Conservation (phyloP, 2,888 invertebrate genomes). For the Limnephilus marmoratus region DNA sequence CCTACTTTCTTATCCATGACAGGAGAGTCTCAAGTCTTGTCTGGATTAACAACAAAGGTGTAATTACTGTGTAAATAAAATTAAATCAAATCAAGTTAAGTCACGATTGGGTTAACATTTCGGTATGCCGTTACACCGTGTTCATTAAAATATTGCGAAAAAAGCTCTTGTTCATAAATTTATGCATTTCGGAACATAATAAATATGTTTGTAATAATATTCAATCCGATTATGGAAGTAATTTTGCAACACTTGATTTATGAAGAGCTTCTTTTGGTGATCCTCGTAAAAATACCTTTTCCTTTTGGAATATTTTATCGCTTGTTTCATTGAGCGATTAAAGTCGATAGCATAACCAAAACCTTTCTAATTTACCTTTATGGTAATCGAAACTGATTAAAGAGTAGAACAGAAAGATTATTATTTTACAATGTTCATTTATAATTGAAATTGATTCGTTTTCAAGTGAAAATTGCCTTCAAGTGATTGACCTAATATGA, state of each 20-base stretch:
- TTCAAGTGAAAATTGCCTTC: too few relatives aligned
- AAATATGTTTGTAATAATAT: neutral
- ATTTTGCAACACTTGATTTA: neutral
- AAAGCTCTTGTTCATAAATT: neutral
- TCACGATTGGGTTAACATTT: constrained; percentile 38
- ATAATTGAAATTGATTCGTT: neutral
- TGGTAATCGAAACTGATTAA: neutral
- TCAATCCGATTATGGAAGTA: neutral
- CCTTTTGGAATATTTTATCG: neutral
- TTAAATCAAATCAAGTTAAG: constrained; percentile 9
- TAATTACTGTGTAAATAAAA: constrained; percentile 13
- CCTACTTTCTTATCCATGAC: constrained; percentile 13
- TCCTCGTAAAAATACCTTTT: neutral
- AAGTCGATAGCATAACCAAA: neutral
- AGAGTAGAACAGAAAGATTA: neutral
- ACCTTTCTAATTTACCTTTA: neutral
- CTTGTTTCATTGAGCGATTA: neutral
- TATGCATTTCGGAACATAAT: neutral
- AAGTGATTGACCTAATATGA: too few relatives aligned
- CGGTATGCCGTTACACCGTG: constrained; percentile 27
- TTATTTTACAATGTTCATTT: neutral
- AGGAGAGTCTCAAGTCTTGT: neutral
- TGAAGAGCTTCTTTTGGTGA: neutral
- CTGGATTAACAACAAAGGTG: constrained; percentile 13
- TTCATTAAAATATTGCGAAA: constrained; percentile 12